Percentiles rank a stretch among this genome's conserved stretches.
These are phyloP conservation scores for Anorthoa munda DNA, from an alignment of 2,888 invertebrate genomes.

Conservation along the genomic window DNA sequence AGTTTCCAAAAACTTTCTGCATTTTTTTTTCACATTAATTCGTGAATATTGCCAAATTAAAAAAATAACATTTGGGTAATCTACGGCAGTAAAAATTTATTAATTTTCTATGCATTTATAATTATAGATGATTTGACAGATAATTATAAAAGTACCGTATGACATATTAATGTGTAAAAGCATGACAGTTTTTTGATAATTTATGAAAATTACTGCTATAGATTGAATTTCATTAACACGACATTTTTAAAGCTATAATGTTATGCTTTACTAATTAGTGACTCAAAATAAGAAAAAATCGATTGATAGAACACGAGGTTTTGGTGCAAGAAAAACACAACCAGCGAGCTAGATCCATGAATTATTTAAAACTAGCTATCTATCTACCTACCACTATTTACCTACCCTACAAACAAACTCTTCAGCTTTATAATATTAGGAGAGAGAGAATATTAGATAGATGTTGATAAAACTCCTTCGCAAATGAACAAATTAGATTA, in stretches of 20 bases:
- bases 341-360: neutral
- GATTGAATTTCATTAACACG: slow-evolving; percentile 28
- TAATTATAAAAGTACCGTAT: slow-evolving; percentile 31
- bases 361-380: too few relatives aligned
- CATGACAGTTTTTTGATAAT: slow-evolving; percentile 36
- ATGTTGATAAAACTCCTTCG: too few relatives aligned
- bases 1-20: slow-evolving; percentile 38
- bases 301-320: neutral
- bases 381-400: too few relatives aligned
- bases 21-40: slow-evolving; percentile 31
- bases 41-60: slow-evolving; percentile 17
- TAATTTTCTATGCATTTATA: slow-evolving; percentile 42
- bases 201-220: slow-evolving; percentile 32
- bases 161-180: slow-evolving; percentile 18
- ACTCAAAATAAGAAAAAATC: neutral
- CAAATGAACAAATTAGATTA: too few relatives aligned
- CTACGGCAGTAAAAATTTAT: slow-evolving; percentile 21
- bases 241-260: neutral
- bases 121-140: slow-evolving; percentile 33
- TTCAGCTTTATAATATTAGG: too few relatives aligned
- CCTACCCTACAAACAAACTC: too few relatives aligned
- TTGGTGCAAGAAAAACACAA: neutral
- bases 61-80: slow-evolving; percentile 19
- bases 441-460: too few relatives aligned
- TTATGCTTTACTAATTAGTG: neutral